Evolutionary conservation across 2,888 invertebrate species (phyloP).

Genomic region (Ellobium chinense): DNA sequence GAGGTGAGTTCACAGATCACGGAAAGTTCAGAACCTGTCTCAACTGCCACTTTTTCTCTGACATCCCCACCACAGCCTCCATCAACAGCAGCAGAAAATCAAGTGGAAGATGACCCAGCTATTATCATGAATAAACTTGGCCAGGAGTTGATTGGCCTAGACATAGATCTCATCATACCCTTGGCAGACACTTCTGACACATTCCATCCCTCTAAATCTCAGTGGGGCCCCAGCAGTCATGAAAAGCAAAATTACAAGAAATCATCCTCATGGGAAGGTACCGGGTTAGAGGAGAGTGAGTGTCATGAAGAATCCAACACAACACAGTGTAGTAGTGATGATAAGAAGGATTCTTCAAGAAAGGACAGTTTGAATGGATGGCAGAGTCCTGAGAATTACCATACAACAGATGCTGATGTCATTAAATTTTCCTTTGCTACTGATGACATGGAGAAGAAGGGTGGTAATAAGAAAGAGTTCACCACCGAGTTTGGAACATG

Average conservation of each 20-base stretch:
- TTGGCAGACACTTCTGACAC: conserved; percentile 22
- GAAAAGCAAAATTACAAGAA: neutral
- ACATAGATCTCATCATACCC: conserved; percentile 43
- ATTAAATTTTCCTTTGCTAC: conserved; percentile 42
- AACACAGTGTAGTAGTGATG: neutral
- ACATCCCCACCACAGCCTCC: neutral
- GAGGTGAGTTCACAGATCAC: neutral
- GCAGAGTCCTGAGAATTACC: neutral
- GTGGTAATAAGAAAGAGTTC: neutral
- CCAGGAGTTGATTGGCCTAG: conserved; percentile 30
- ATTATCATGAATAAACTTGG: conserved; percentile 42
- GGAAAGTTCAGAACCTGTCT: neutral
- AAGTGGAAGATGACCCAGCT: conserved; percentile 26
- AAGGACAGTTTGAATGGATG: neutral
- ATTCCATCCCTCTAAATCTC: conserved; percentile 34
- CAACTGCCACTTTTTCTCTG: neutral
- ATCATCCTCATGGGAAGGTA: neutral
- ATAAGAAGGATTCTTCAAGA: neutral
- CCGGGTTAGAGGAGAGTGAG: neutral
- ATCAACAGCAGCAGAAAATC: neutral
- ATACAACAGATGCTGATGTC: conserved; percentile 19
- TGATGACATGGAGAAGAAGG: conserved; percentile 1
- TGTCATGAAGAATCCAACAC: neutral
- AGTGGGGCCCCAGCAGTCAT: neutral
- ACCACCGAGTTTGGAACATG: conserved; percentile 31